A percentile compares a stretch with the other conserved stretches of the same genome.
These are phyloP conservation scores for Ametastegia equiseti DNA, from an alignment of 2,888 invertebrate species.

Conservation along the genomic window DNA sequence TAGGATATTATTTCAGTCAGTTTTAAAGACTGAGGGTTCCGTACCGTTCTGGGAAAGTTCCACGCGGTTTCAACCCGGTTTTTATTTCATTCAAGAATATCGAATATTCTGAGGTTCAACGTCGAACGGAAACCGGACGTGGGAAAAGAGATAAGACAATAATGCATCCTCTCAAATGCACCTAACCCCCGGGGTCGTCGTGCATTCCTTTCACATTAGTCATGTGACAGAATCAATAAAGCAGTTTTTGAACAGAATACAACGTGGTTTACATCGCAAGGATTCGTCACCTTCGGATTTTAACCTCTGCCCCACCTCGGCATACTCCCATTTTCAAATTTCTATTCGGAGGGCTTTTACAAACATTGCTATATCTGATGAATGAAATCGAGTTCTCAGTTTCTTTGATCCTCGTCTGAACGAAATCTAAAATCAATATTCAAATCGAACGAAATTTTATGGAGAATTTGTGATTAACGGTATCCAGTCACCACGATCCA, in stretches of 20 bases:
- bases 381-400: not conserved
- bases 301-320: not conserved
- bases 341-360: not conserved
- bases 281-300: not conserved
- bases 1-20: not conserved
- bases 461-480: no score
- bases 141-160: not conserved
- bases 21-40: not conserved
- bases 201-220: constrained; percentile 33
- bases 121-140: constrained; percentile 9
- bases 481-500: no score
- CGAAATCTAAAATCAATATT: not conserved
- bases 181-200: constrained; percentile 10
- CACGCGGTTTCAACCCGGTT: not conserved
- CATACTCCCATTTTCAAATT: not conserved
- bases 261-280: not conserved
- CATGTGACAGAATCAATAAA: constrained; percentile 30
- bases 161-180: constrained; percentile 14
- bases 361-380: no score
- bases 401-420: not conserved
- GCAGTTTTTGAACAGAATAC: constrained; percentile 3
- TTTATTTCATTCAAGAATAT: not conserved
- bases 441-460: not conserved
- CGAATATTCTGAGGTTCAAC: not conserved
- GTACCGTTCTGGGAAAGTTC: not conserved